phyloP scores from a whole-genome alignment of 2,888 invertebrate species.

The Drosophila suboccidentalis region DNA sequence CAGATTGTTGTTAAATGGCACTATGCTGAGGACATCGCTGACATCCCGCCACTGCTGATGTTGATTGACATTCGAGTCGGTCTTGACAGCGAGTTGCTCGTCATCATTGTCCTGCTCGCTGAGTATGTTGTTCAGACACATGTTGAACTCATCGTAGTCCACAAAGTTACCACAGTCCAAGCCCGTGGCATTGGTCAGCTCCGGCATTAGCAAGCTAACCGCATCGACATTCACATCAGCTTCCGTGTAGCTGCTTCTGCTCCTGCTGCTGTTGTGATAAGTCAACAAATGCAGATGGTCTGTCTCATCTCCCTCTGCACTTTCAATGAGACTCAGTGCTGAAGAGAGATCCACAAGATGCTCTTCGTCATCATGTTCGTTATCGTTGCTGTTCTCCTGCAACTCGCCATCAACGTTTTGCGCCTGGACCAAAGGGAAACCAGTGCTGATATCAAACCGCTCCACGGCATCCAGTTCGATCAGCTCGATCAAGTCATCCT shows the following conservation, averaged over 20 bases:
- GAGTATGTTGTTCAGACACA: conserved; percentile 81
- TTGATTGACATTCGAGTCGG: conserved; percentile 26
- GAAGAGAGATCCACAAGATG: conserved; percentile 53
- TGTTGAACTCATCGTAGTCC: conserved; percentile 83
- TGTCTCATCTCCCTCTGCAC: conserved; percentile 41
- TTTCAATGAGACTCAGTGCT: conserved; percentile 51
- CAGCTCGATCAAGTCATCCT: conserved; percentile 70
- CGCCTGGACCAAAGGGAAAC: conserved; percentile 82
- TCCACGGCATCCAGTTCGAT: conserved; percentile 62
- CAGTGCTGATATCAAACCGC: conserved; percentile 59
- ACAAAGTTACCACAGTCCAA: conserved; percentile 79
- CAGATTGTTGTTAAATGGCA: conserved; percentile 72
- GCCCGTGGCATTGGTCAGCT: conserved; percentile 65
- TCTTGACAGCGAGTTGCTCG: conserved; percentile 28
- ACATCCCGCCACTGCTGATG: conserved; percentile 61
- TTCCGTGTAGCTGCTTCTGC: conserved; percentile 52
- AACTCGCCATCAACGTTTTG: conserved; percentile 57
- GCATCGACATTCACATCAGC: conserved; percentile 67
- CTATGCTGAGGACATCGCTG: conserved; percentile 74
- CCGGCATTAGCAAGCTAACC: conserved; percentile 75
- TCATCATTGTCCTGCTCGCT: conserved; percentile 76
- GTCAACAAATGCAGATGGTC: conserved; percentile 64
- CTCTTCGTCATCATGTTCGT: conserved; percentile 22
- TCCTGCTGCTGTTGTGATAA: conserved; percentile 58
- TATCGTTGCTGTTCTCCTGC: conserved; percentile 29